These are phyloP conservation scores for Darevskia mixta DNA, from an alignment of 2,797 vertebrate genomes.

Conservation along the genomic window DNA sequence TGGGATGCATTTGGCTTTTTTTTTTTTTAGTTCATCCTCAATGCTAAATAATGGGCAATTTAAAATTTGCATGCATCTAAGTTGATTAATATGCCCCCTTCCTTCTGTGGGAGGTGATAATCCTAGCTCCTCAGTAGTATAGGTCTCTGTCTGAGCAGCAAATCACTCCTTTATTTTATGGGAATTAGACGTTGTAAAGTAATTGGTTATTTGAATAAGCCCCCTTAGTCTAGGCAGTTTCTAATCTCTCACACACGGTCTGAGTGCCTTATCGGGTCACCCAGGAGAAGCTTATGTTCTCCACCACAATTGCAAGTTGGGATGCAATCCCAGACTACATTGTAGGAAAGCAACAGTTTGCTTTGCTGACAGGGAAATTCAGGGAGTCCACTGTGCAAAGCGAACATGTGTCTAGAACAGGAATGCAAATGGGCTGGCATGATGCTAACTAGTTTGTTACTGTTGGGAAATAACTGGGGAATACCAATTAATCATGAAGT, in stretches of 20 bases:
- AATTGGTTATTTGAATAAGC: constrained; percentile 37
- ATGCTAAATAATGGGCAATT: constrained; percentile 12
- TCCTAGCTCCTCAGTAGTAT: constrained; percentile 13
- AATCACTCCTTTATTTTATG: constrained; percentile 28
- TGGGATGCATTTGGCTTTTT: constrained; percentile 7
- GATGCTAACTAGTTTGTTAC: background rate
- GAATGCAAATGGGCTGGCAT: background rate
- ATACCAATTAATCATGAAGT: too few relatives aligned
- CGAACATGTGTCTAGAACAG: background rate
- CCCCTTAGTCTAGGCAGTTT: constrained; percentile 22
- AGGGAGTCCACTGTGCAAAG: background rate
- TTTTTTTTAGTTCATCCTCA: background rate
- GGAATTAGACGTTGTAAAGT: constrained; percentile 20
- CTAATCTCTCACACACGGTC: constrained; percentile 17
- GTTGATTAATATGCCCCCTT: background rate
- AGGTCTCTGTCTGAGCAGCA: constrained; percentile 4
- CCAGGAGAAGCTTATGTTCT: constrained; percentile 28
- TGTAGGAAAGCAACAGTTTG: background rate
- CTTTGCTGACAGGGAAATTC: background rate
- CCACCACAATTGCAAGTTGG: background rate
- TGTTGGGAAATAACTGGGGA: too few relatives aligned
- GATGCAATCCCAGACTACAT: constrained; percentile 4
- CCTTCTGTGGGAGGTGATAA: constrained; percentile 17
- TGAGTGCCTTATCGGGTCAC: constrained; percentile 22
- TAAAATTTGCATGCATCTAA: constrained; percentile 24